Percentiles rank a stretch among this genome's conserved stretches.
These are phyloP conservation scores for Mylabris phalerata DNA, from an alignment of 1,140 invertebrate genomes.

Conservation along the genomic window DNA sequence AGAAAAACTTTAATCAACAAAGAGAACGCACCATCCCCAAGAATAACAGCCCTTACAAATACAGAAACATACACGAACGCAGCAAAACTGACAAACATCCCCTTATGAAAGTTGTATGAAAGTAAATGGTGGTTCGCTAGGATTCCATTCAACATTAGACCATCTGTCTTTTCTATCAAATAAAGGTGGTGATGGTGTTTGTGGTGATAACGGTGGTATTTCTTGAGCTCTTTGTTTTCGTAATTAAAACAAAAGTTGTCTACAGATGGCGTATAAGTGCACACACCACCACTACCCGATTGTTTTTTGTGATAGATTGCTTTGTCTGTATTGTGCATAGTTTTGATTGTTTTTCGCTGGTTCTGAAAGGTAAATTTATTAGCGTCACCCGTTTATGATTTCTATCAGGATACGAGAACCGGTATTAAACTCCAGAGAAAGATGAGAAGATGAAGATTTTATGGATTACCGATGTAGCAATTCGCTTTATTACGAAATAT, in stretches of 20 bases:
- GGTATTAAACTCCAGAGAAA: too few relatives aligned
- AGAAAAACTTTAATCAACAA: too few relatives aligned
- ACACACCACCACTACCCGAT: conserved; percentile 26
- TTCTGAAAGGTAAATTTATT: conserved; percentile 41
- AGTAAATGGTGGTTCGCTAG: too few relatives aligned
- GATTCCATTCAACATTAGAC: conserved; percentile 7
- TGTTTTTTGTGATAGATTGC: conserved; percentile 43
- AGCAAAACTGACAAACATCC: too few relatives aligned
- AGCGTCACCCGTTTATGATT: conserved; percentile 36
- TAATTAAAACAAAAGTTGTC: conserved; percentile 43
- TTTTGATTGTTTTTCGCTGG: conserved; percentile 40
- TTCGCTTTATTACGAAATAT: too few relatives aligned
- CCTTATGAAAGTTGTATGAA: too few relatives aligned
- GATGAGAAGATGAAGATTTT: too few relatives aligned
- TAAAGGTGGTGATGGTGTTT: neutral
- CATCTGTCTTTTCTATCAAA: conserved; percentile 35
- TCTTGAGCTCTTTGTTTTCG: conserved; percentile 38
- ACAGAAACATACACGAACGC: too few relatives aligned
- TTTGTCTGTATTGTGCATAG: conserved; percentile 40
- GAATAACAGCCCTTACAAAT: too few relatives aligned
- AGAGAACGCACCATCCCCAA: too few relatives aligned
- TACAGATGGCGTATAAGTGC: conserved; percentile 36
- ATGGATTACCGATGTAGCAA: too few relatives aligned
- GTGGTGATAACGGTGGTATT: conserved; percentile 17
- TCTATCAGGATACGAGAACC: conserved; percentile 25